A percentile compares a stretch with the other conserved stretches of the same genome.
Conservation (phyloP, 2,888 invertebrate species). For the Hanleya hanleyi region DNA sequence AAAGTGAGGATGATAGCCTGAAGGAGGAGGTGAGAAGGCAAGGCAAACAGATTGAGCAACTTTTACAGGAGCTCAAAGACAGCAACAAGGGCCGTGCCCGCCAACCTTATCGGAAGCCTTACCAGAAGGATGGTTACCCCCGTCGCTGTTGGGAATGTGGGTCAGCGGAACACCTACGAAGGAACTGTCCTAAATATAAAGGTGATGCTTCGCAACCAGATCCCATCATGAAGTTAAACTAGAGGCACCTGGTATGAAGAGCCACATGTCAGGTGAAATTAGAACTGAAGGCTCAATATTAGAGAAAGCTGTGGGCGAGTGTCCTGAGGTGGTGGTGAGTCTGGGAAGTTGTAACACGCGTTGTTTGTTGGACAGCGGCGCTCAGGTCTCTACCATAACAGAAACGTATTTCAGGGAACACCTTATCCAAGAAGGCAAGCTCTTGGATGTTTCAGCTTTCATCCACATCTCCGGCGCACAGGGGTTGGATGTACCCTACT, state of each 20-base stretch:
- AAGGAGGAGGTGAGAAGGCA: background rate
- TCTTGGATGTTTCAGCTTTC: background rate
- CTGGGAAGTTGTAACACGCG: background rate
- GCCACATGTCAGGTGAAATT: background rate
- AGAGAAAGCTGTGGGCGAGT: constrained; percentile 16
- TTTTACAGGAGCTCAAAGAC: background rate
- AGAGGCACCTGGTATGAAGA: constrained; percentile 7
- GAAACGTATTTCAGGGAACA: background rate
- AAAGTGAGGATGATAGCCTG: background rate
- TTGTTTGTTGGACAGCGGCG: background rate
- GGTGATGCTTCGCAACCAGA: constrained; percentile 22
- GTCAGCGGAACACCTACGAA: background rate
- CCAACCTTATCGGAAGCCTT: background rate
- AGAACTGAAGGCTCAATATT: background rate
- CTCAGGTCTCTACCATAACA: background rate
- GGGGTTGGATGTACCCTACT: background rate
- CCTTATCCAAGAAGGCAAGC: background rate
- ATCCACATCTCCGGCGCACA: constrained; percentile 5
- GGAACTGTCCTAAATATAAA: background rate
- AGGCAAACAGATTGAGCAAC: background rate
- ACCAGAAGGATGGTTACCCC: too few relatives aligned
- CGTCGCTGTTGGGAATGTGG: background rate
- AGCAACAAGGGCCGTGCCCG: background rate
- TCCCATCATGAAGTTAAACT: background rate
- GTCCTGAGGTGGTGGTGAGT: constrained; percentile 8